A percentile compares a stretch with the other conserved stretches of the same genome.
Evolutionary conservation across 2,888 invertebrate genomes (phyloP).

Genomic region (Megamerina dolium): DNA sequence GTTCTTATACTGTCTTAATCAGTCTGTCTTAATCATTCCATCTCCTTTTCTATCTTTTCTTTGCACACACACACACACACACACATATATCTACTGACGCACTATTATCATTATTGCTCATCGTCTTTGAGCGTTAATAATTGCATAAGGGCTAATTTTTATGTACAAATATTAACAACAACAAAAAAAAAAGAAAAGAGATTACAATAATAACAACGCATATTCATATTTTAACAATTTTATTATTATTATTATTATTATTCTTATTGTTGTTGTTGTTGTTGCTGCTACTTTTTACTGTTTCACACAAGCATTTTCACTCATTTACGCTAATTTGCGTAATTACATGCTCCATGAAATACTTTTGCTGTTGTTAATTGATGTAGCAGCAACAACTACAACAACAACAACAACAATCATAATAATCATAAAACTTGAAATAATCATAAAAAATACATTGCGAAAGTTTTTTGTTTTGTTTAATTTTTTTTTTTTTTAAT

Average conservation of each 20-base stretch:
- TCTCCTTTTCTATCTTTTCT: no score
- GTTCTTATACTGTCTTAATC: no score
- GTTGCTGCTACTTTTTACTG: not conserved
- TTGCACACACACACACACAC: no score
- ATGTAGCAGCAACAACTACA: slow-evolving; percentile 16
- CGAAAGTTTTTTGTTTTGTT: not conserved
- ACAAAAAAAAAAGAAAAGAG: no score
- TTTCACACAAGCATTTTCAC: slow-evolving; percentile 21
- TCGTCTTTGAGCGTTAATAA: no score
- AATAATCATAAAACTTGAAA: slow-evolving; percentile 8
- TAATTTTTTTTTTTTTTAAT: not conserved
- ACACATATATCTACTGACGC: no score
- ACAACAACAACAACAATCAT: slow-evolving; percentile 13
- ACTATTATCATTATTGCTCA: no score
- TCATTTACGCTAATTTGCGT: slow-evolving; percentile 22
- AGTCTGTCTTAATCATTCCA: no score
- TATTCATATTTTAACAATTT: no score
- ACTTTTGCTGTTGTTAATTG: slow-evolving; percentile 14
- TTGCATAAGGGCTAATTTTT: no score
- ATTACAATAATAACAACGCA: no score
- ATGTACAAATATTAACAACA: no score
- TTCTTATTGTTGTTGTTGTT: not conserved
- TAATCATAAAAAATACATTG: slow-evolving; percentile 2
- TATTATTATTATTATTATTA: not conserved
- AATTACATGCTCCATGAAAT: slow-evolving; percentile 20